These are phyloP conservation scores for Ibycter americanus DNA, from an alignment of 2,797 vertebrate species.

Conservation along the genomic window DNA sequence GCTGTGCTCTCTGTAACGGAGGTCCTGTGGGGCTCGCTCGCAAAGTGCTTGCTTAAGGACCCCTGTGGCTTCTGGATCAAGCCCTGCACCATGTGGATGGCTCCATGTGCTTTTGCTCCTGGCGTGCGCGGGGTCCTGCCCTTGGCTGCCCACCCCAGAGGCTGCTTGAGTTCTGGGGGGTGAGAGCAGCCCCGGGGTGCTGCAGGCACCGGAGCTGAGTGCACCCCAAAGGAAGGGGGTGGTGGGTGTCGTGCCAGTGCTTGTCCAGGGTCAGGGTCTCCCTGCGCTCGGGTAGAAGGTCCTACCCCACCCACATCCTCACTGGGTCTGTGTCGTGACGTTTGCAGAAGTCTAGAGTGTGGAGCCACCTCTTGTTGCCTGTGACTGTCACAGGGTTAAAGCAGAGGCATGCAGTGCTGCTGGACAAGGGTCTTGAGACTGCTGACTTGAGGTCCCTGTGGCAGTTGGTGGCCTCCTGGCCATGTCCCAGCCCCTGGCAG, in stretches of 20 bases:
- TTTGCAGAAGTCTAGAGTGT: not conserved
- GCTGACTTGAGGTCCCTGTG: not conserved
- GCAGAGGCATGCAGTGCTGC: not conserved
- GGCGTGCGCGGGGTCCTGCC: fast-evolving
- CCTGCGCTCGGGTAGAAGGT: not conserved
- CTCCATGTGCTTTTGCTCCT: not conserved
- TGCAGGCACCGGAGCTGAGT: fast-evolving
- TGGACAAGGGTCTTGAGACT: not conserved
- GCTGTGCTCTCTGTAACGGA: not conserved
- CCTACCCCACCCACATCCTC: not conserved
- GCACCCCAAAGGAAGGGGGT: not conserved
- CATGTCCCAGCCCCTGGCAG: not conserved
- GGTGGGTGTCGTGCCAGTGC: not conserved
- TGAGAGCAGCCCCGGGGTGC: not conserved
- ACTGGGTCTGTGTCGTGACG: not conserved
- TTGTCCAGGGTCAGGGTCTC: not conserved
- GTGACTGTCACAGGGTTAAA: not conserved
- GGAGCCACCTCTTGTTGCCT: not conserved
- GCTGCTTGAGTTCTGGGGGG: not conserved
- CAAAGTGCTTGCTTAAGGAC: not conserved
- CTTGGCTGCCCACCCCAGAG: not conserved
- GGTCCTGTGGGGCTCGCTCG: fast-evolving
- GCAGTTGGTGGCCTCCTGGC: not conserved
- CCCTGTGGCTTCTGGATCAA: not conserved
- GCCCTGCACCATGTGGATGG: fast-evolving